These are phyloP conservation scores for Bimastos eiseni DNA, from an alignment of 2,888 invertebrate genomes.

Conservation along the genomic window DNA sequence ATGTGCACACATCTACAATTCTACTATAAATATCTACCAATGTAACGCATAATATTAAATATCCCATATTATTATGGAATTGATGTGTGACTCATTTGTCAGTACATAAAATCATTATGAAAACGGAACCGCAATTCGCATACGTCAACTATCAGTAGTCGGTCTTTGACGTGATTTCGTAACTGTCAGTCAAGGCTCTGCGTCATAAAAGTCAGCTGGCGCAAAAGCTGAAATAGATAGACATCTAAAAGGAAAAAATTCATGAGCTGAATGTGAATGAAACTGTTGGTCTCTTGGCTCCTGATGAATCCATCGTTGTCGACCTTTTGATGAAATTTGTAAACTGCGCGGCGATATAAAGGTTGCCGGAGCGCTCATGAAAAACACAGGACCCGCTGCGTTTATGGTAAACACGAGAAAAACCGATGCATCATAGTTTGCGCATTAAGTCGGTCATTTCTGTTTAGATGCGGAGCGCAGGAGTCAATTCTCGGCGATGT, in stretches of 20 bases:
- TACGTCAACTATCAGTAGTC: not conserved
- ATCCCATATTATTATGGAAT: not conserved
- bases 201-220: not conserved
- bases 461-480: not conserved
- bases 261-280: not conserved
- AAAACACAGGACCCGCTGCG: not conserved
- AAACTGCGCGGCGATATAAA: not conserved
- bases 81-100: not conserved
- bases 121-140: not conserved
- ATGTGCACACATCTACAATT: no score
- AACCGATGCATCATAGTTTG: not conserved
- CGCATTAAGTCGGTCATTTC: not conserved
- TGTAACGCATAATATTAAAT: no score
- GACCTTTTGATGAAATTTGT: not conserved
- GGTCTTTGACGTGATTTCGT: not conserved
- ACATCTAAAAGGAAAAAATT: not conserved
- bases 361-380: not conserved
- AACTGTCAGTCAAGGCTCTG: not conserved
- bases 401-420: not conserved
- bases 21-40: no score
- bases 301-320: not conserved
- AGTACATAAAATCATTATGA: not conserved
- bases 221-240: not conserved
- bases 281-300: not conserved
- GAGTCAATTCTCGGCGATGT: not conserved